Evolutionary conservation across 2,888 invertebrate genomes (phyloP), one percentile per base, ranked within the genome.

Genomic region (Xestobium rufovillosum): DNA sequence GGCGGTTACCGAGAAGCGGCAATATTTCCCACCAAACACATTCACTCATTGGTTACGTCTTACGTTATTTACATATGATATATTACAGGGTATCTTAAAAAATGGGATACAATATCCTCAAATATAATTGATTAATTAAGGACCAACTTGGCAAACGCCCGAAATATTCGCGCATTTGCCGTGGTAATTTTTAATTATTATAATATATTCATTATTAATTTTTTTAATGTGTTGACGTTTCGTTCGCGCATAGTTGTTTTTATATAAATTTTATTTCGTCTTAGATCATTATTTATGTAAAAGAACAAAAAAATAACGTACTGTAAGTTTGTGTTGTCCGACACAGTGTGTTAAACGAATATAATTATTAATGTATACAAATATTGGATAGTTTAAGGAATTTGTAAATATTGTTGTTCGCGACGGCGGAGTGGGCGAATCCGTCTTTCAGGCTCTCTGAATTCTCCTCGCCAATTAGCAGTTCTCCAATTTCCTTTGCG

Each of bases 1-100:
- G 71, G 68, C 68, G 71, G 70, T 71, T 70, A 68, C 62, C 58
- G 58, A 49, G 63, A 62, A 62, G 61, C 56, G 58, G 63, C 63
- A n/a, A 6, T 8, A 63, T 59, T 55, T 59, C 60, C 63, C 65
- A 65, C 63, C 63, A 63, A 64, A 64, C 65, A 64, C 63, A 63
- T 61, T 63, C 64, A 64, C 64, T 64, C 49, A 62, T 64, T 62
- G 61, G 61, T 65, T 65, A 63, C 60, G 59, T 62, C 59, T 64
- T 65, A 59, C 60, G 63, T 65, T 65, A 50, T 59, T 61, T 60
- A 60, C 61, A 65, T 65, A 64, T 65, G 63, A 64, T 65, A 59
- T 65, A 66, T 65, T 65, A 66, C 66, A 66, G 66, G 66, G 66
- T 66, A 66, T 66, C 66, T 66, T 61, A 47, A 59, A n/a, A 62